Evolutionary conservation across 2,888 invertebrate species (phyloP), one percentile per base, ranked within the genome.

Genomic region (Glaucopsyche alexis): DNA sequence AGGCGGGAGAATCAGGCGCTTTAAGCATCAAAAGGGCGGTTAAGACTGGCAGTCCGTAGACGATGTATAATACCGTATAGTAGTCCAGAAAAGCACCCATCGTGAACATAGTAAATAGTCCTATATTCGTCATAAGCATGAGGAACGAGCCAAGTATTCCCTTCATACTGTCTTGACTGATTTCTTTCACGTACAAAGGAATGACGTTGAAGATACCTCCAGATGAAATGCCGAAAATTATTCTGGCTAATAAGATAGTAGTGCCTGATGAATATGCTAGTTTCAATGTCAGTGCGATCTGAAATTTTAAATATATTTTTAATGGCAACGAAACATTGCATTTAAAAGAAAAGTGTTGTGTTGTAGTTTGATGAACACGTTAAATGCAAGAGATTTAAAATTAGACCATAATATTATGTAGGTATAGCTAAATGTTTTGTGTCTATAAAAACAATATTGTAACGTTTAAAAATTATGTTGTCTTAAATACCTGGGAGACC

Each of bases 1-100:
- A 89, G 2, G 85, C 82, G 9, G 90, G 90, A 0, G 90, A 87
- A 74, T 90, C 90, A 0, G 90, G 90, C 49, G 84, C 84, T 70
- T 79, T 81, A 47, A 85, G 16, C 77, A 88, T 82, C 16, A 83
- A 29, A 0, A 83, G 38, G 0, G 82, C 76, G 3, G 81, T 81
- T 9, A 84, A 0, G 3, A 85, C 52, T 0, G 86, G 84, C 7
- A 86, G 16, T 14, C 75, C 77, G 1, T 85, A 66, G 2, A 81
- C 78, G 0, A 83, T 74, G 77, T 82, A 86, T n/a, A 87, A 71
- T 8, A 87, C 82, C 0, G 81, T 80, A 60, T 83, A 78, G 74
- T 88, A 89, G 19, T 82, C 80, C 45, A 87, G 52, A 66, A 84
- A 88, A 0, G 83, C 83, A 11, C 87, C 88, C 74, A 88, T 75